Conservation (phyloP, 2,797 vertebrate species). For the Coluber constrictor region DNA sequence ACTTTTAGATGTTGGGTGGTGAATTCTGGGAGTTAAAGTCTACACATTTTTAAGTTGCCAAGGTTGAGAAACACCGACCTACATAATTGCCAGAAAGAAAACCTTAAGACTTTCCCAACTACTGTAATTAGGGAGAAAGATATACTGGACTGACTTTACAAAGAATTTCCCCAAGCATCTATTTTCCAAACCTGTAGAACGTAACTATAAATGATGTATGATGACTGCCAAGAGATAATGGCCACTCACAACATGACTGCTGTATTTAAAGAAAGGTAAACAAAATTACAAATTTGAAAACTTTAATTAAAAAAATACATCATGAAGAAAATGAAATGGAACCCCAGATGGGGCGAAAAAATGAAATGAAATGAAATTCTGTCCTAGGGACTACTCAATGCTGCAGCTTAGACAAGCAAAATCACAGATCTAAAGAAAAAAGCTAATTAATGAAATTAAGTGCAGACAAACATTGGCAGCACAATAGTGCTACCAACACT, state of each 20-base stretch:
- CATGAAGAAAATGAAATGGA: not conserved
- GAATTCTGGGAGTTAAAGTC: not conserved
- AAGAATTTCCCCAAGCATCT: not conserved
- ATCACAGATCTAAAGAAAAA: not conserved
- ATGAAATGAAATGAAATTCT: not conserved
- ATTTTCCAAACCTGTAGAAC: not conserved
- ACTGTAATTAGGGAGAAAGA: not conserved
- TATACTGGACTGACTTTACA: not conserved
- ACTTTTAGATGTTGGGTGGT: not conserved
- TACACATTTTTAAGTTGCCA: not conserved
- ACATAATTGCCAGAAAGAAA: not conserved
- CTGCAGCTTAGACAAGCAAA: not conserved
- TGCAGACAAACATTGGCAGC: not conserved
- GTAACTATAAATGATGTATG: not conserved
- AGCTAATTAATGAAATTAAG: not conserved
- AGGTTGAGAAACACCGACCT: not conserved
- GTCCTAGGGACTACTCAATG: not conserved
- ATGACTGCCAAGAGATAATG: not conserved
- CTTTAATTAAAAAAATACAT: not conserved
- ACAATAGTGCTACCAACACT: not conserved
- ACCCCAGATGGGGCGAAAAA: not conserved
- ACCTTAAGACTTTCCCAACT: not conserved
- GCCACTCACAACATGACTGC: not conserved
- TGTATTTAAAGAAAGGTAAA: not conserved
- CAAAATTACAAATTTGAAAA: not conserved